Conservation (phyloP, 2,113 vertebrate species). For the Speoplatyrhinus poulsoni region DNA sequence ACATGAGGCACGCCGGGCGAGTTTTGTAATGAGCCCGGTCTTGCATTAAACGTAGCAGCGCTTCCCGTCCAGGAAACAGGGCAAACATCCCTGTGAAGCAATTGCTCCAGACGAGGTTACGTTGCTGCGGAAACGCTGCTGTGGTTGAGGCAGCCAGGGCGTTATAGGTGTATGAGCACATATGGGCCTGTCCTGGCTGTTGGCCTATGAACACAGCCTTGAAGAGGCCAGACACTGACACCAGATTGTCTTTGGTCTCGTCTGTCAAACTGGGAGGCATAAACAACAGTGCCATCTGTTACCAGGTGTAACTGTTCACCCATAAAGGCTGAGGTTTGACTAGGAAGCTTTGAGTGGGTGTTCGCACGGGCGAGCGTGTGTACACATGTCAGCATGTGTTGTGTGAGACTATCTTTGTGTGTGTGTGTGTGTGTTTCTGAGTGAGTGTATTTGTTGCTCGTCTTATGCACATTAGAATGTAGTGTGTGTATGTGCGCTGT, state of each 20-base stretch:
- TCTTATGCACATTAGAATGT: not conserved
- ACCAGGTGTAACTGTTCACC: conserved; percentile 33
- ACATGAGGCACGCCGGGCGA: conserved; percentile 10
- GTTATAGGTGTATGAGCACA: conserved; percentile 2
- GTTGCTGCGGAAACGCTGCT: conserved; percentile 11
- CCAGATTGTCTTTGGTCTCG: conserved; percentile 21
- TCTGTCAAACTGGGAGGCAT: not conserved
- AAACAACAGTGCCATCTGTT: conserved; percentile 6
- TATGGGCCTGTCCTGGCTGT: conserved; percentile 22
- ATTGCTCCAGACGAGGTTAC: conserved; percentile 53
- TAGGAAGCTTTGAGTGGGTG: conserved; percentile 3
- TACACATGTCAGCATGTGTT: too few relatives aligned
- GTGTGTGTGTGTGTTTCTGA: not conserved
- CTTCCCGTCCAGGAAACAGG: conserved; percentile 25
- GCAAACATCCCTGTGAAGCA: conserved; percentile 33
- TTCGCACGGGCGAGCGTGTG: not conserved
- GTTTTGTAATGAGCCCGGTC: conserved; percentile 38
- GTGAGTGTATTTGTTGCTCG: not conserved
- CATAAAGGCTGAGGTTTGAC: conserved; percentile 18
- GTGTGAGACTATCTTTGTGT: not conserved
- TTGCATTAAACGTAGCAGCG: conserved; percentile 26
- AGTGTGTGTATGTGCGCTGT: conserved; percentile 12
- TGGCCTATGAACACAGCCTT: conserved; percentile 22
- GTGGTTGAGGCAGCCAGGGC: conserved; percentile 25
- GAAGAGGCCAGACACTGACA: conserved; percentile 23